Percentiles rank a stretch among this genome's conserved stretches.
These are phyloP conservation scores for Campaea margaritaria DNA, from an alignment of 2,888 invertebrate genomes.

Conservation along the genomic window DNA sequence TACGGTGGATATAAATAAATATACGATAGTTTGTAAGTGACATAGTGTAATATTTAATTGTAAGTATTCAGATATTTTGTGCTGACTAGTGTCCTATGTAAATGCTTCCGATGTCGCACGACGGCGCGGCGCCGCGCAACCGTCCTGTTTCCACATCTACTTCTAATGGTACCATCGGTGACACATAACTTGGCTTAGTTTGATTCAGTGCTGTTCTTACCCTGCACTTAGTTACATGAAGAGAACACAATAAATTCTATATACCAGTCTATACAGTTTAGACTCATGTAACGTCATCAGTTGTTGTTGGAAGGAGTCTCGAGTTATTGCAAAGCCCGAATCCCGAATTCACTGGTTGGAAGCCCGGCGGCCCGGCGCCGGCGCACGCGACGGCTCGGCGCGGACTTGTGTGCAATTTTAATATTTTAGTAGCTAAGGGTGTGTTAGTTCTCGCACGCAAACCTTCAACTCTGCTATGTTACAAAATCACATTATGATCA, in stretches of 20 bases:
- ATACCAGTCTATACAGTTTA: too few relatives aligned
- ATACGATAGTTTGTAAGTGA: constrained; percentile 80
- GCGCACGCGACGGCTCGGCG: constrained; percentile 27
- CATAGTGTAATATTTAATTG: constrained; percentile 63
- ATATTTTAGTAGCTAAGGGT: constrained; percentile 64
- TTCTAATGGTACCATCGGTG: neutral
- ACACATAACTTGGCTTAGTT: too few relatives aligned
- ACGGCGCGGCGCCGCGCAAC: constrained; percentile 20
- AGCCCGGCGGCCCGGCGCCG: neutral
- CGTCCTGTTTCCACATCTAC: constrained; percentile 27
- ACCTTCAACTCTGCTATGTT: constrained; percentile 33
- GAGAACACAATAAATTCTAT: too few relatives aligned
- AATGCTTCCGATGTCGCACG: constrained; percentile 45
- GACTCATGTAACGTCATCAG: too few relatives aligned
- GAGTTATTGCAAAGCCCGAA: too few relatives aligned
- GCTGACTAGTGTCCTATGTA: constrained; percentile 61
- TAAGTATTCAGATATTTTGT: constrained; percentile 79
- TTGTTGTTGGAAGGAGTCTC: too few relatives aligned
- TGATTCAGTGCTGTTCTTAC: too few relatives aligned
- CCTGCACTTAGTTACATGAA: too few relatives aligned
- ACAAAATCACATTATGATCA: constrained; percentile 28
- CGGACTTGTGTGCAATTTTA: constrained; percentile 75
- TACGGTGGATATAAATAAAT: constrained; percentile 82
- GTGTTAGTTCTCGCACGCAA: constrained; percentile 66
- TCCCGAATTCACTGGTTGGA: too few relatives aligned